Base-by-base conservation (phyloP, 2,888 invertebrate genomes). In the Leucoma salicis region DNA sequence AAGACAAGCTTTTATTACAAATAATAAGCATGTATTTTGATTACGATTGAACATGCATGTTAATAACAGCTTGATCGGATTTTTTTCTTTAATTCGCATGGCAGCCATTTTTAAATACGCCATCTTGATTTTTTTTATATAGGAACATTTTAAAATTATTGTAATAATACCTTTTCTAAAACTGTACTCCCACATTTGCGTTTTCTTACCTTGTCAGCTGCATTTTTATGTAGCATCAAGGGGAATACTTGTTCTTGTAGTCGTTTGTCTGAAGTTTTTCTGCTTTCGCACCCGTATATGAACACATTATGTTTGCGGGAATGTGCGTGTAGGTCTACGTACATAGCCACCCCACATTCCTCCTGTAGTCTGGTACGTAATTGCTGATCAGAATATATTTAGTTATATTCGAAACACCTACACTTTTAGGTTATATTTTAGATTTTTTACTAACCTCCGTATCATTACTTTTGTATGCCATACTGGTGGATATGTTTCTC, bases 291-390 rank as follows among this genome's bases (percentile, higher is more conserved):
- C 59, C 99, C 99, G 76, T 98, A 99, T 70, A 98, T 94, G 81
- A 99, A 99, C 68, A 98, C 94, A 79, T 99, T 99, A 84, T 98
- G 97, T 77, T 95, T 95, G 53, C 98, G 91, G 14, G 98, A 98
- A 88, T 99, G 99, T 24, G 97, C 97, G 79, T 98, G 98, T 65
- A 97, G 92, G 86, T 98, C 98, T 77, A 97, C 95, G 78, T 96
- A 97, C 92, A 97, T 93, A 35, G 95, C 95, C 39, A 97, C 95
- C 15, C 96, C 96, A 78, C 96, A 95, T 88, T 96, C 97, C 79
- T 97, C 96, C 82, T 96, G 93, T 75, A 97, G 92, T 83, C 96
- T 94, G 66, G 25, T 5, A 42, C 11, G 13, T 34, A 7, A 24
- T 8, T 33, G 14, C 12, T 36, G 16, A 18, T 29, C 18, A 36